Conservation (phyloP, 2,113 vertebrate species). For the Aramus guarauna region DNA sequence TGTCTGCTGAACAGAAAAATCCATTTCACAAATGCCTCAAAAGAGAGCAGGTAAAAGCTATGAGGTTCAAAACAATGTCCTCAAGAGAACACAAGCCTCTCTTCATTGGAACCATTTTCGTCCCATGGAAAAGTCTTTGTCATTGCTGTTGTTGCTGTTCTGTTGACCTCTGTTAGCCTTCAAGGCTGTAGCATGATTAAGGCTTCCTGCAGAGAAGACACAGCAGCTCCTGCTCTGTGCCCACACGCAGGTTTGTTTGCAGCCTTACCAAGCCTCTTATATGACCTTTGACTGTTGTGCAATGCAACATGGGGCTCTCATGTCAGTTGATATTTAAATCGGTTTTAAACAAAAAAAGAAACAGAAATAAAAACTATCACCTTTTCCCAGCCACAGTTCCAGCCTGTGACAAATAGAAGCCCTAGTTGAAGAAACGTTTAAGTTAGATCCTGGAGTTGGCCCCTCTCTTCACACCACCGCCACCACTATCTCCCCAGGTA, state of each 20-base stretch:
- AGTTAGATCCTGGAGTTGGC: not conserved
- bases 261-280: not conserved
- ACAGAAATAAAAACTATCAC: not conserved
- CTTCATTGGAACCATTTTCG: not conserved
- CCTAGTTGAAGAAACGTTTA: not conserved
- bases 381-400: not conserved
- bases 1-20: not conserved
- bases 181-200: not conserved
- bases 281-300: not conserved
- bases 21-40: not conserved
- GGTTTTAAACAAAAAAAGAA: not conserved
- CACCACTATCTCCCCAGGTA: not conserved
- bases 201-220: not conserved
- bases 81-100: not conserved
- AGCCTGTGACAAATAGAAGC: not conserved
- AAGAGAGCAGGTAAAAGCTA: not conserved
- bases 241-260: not conserved
- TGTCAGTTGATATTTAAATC: not conserved
- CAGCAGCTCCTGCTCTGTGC: not conserved
- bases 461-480: not conserved
- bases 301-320: not conserved
- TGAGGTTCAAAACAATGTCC: not conserved
- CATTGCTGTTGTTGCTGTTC: not conserved
- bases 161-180: not conserved
- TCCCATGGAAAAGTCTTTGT: not conserved